Percentiles rank a stretch among this genome's conserved stretches.
phyloP scores from a whole-genome alignment of 2,888 invertebrate species.

The Hoplodrina ambigua region DNA sequence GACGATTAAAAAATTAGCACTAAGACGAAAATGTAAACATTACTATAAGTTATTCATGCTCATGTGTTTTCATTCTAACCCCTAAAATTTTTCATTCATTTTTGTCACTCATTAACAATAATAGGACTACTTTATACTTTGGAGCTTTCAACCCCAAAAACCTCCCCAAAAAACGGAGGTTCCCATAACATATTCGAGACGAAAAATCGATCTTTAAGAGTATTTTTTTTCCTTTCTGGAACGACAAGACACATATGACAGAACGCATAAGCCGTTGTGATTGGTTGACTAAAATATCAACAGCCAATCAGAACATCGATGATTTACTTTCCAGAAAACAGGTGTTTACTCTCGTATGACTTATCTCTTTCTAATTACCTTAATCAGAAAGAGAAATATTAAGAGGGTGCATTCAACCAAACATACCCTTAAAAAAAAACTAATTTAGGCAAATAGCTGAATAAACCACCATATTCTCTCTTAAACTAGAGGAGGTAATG shows the following conservation, averaged over 20 bases:
- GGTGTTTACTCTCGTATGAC: not conserved
- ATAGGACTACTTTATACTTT: not conserved
- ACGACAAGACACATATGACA: not conserved
- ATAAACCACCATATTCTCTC: conserved; percentile 20
- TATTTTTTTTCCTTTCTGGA: not conserved
- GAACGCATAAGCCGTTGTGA: not conserved
- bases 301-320: not conserved
- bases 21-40: not conserved
- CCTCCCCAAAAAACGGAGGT: not conserved
- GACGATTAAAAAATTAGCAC: too few relatives aligned
- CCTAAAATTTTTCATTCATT: not conserved
- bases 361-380: conserved; percentile 9
- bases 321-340: not conserved
- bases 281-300: not conserved
- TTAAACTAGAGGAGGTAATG: conserved; percentile 31
- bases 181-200: conserved; percentile 19
- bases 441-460: conserved; percentile 22
- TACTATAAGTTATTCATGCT: not conserved
- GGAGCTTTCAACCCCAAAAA: conserved; percentile 1
- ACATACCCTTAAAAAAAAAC: conserved; percentile 8
- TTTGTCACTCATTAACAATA: not conserved
- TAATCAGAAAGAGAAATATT: conserved; percentile 17
- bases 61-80: not conserved
- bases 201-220: conserved; percentile 5
- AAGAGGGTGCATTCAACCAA: conserved; percentile 21